Conservation (phyloP, 1,140 invertebrate species). For the Drosophila seguyi region DNA sequence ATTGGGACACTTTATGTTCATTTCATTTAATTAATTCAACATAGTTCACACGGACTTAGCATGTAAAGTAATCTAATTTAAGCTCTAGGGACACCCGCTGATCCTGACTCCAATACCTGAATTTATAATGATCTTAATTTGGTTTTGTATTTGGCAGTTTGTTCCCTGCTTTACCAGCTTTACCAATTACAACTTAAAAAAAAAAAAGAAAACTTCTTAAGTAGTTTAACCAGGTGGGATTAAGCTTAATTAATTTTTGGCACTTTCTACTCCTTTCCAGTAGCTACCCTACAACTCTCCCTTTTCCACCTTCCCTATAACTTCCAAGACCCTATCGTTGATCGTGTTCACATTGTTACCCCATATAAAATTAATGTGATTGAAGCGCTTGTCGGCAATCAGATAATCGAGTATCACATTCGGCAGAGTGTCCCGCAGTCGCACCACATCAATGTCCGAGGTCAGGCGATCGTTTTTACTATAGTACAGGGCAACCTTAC, state of each 20-base stretch:
- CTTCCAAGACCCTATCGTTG: conserved; percentile 79
- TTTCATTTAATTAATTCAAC: background rate
- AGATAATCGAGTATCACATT: conserved; percentile 84
- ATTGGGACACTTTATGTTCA: background rate
- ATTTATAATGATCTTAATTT: background rate
- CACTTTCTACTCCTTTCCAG: no score
- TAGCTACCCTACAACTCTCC: conserved; percentile 27
- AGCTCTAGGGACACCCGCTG: background rate
- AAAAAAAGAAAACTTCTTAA: no score
- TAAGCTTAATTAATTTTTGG: background rate
- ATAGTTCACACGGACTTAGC: background rate
- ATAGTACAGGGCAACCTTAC: conserved; percentile 69
- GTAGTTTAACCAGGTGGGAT: background rate
- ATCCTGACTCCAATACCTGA: no score
- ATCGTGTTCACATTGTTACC: conserved; percentile 85
- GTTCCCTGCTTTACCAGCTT: no score
- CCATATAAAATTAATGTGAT: conserved; percentile 86
- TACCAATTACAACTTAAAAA: background rate
- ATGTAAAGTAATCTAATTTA: background rate
- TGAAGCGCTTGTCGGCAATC: conserved; percentile 83
- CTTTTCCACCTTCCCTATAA: conserved; percentile 70
- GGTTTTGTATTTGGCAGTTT: background rate
- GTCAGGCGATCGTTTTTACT: conserved; percentile 51
- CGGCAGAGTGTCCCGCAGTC: conserved; percentile 79
- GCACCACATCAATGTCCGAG: conserved; percentile 60